A percentile compares a stretch with the other conserved stretches of the same genome.
phyloP scores from a whole-genome alignment of 2,888 invertebrate genomes.

The Nomada flava region DNA sequence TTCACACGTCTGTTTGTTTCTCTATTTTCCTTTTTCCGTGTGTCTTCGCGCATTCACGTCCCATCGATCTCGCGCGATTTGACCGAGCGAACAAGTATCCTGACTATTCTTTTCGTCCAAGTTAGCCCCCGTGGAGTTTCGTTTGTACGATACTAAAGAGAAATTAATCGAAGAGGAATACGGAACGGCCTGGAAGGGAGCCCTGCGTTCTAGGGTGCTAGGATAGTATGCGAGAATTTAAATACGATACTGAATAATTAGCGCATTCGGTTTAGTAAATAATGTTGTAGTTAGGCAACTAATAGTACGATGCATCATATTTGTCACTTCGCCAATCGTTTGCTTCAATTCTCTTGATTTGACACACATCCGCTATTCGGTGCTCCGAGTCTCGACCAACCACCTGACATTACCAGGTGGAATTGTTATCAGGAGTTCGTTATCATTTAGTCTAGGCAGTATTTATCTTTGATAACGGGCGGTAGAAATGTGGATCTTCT shows the following conservation, averaged over 20 bases:
- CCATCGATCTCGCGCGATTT: slow-evolving; percentile 70
- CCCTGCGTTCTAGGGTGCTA: background rate
- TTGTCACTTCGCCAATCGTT: slow-evolving; percentile 4
- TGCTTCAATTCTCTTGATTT: slow-evolving; percentile 3
- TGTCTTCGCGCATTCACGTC: slow-evolving; percentile 51
- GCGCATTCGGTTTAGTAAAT: background rate
- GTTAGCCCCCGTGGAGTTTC: slow-evolving; percentile 17
- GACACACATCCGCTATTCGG: background rate
- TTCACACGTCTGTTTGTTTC: slow-evolving; percentile 42
- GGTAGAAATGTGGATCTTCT: background rate
- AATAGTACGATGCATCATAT: background rate
- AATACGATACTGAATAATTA: slow-evolving; percentile 12
- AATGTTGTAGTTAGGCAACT: background rate
- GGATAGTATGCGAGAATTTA: background rate
- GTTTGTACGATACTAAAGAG: background rate
- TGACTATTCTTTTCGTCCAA: slow-evolving; percentile 18
- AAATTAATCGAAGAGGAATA: slow-evolving; percentile 25
- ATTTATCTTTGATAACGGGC: background rate
- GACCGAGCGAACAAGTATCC: slow-evolving; percentile 76
- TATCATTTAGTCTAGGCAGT: background rate
- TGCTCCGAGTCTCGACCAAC: slow-evolving; percentile 1
- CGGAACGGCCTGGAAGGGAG: slow-evolving; percentile 60
- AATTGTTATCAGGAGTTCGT: background rate
- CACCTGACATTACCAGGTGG: background rate
- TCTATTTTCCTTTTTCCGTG: slow-evolving; percentile 20